Base-by-base conservation (phyloP, 2,888 invertebrate species). In the Molanna angustata region DNA sequence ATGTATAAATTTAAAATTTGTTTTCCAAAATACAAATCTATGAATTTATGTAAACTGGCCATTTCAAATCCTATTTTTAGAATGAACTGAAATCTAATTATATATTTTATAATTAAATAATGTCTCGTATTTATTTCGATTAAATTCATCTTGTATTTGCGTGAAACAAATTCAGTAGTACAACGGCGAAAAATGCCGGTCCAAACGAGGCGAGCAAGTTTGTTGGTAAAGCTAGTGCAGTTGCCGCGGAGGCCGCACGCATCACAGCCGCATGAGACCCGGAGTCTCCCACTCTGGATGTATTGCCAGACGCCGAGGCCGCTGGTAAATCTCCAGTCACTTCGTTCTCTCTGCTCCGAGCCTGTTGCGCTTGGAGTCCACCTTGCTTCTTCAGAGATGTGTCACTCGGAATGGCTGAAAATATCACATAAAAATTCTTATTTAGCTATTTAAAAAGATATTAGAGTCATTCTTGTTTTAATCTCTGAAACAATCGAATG, bases 271-370 rank as follows among this genome's bases (percentile, higher is more conserved):
- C 27, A n/a, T n/a, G n/a, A n/a, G n/a, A n/a, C 27, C 6, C 27
- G 4, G 27, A 27, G 27, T 11, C 11, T 11, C 27, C 27, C 27
- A 11, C 27, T 4, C 27, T 4, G 11, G 27, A 27, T 4, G 27
- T 11, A 11, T 27, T 27, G 6, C 27, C 6, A 4, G 6, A 4
- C 11, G 27, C 27, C 9, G 41, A 19, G 39, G 48, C 41, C 11
- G 43, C 47, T n/a, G 41, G 39, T 21, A 21, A n/a, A 4, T 47
- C 49, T 13, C 32, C 18, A 2, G 49, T 35, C 11, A 48, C 54
- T 32, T 57, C 57, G 43, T 57, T 57, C 20, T 57, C 57, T n/a
- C n/a, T n/a, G n/a, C n/a, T n/a, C n/a, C n/a, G n/a, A 14, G 37
- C 43, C 32, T 44, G 17, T 1, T 44, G 31, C 32, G 22, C 31